Base-by-base conservation (phyloP, 2,797 vertebrate species). In the Danionella dracula region DNA sequence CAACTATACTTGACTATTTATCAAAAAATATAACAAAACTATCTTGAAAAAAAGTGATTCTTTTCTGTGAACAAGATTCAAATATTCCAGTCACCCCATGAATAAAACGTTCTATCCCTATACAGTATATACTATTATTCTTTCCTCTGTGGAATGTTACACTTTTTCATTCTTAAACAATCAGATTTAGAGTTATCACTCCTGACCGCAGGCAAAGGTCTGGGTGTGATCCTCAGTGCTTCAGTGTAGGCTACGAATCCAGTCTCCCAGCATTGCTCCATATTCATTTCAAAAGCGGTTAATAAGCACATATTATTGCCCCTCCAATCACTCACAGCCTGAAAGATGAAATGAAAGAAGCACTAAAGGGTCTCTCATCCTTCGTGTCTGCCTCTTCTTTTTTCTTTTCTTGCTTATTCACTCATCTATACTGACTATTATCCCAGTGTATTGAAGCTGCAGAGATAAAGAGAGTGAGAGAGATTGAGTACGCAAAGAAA, bases 351-450 rank as follows among this genome's bases (percentile, higher is more conserved):
- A 87, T 72, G 78, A 82, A 79, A 84, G 79, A 72, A 70, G 71
- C 77, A 82, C 17, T 50, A 70, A 78, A 68, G 76, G 65, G 76
- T 73, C 49, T 45, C 66, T 68, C 56, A 45, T 70, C 65, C 63
- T 68, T 60, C 70, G 55, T 55, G 53, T 31, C 71, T 68, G 16
- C 29, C 60, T 23, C 5, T 54, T 41, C 44, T 42, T 38, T 23
- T 57, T 45, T 16, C 65, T 60, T 72, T 42, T 58, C 73, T 72
- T 71, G 66, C 78, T 77, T 77, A 65, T 81, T 85, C 82, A 54
- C 82, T 89, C 85, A 83, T 87, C 87, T 85, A 79, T 83, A 78
- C 84, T 81, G 57, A 76, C 86, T 74, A 88, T 89, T 89, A 87
- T 89, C 80, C 79, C 74, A 59, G 79, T 79, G 82, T 82, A 85